Conservation (phyloP, 2,888 invertebrate genomes). For the Folsomia manolachei region DNA sequence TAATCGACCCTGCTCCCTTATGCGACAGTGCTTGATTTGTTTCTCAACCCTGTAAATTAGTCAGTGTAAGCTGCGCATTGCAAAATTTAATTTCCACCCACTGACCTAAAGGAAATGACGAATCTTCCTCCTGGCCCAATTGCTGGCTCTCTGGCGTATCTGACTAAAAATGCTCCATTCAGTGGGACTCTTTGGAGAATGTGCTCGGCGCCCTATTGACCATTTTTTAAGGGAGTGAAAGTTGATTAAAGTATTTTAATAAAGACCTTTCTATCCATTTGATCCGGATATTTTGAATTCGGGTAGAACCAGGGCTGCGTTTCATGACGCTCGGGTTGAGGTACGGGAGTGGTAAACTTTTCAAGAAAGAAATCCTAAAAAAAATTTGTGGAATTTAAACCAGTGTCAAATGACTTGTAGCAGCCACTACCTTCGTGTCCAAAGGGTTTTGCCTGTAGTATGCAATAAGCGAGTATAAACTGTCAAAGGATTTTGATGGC, state of each 20-base stretch:
- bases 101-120: slow-evolving; percentile 94
- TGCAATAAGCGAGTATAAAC: slow-evolving; percentile 83
- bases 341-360: slow-evolving; percentile 81
- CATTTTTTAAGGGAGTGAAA: too few species aligned
- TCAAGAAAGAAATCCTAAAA: slow-evolving; percentile 73
- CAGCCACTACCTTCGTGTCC: slow-evolving; percentile 73
- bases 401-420: slow-evolving; percentile 32
- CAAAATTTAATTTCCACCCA: too few species aligned
- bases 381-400: too few species aligned
- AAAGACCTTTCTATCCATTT: slow-evolving; percentile 33
- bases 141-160: slow-evolving; percentile 32
- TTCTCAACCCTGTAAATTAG: slow-evolving; percentile 75
- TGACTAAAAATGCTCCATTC: slow-evolving; percentile 46
- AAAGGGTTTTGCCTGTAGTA: slow-evolving; percentile 83
- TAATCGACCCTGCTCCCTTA: slow-evolving; percentile 84
- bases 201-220: slow-evolving; percentile 45
- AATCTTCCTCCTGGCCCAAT: slow-evolving; percentile 52
- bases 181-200: slow-evolving; percentile 41
- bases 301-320: slow-evolving; percentile 41
- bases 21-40: slow-evolving; percentile 93
- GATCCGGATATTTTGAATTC: slow-evolving; percentile 28
- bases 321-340: slow-evolving; percentile 85
- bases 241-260: too few species aligned
- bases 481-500: slow-evolving; percentile 83
- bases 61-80: neutral